These are phyloP conservation scores for Litocranius walleri DNA, from an alignment of 2,113 vertebrate species.

Conservation along the genomic window DNA sequence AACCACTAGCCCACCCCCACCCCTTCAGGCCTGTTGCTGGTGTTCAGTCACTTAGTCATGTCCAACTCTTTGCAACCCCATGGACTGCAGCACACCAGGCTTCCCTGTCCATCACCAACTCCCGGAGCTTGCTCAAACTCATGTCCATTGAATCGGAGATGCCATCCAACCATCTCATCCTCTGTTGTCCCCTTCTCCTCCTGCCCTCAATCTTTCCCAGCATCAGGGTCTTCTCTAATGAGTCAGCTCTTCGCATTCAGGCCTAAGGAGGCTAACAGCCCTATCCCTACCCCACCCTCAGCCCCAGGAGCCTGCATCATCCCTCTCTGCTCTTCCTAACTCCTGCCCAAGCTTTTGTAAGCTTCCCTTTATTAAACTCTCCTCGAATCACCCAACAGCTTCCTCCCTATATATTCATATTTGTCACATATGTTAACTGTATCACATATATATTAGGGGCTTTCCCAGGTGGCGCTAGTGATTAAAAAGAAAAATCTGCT, in stretches of 20 bases:
- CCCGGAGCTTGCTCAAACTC: neutral
- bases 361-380: neutral
- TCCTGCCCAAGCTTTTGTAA: neutral
- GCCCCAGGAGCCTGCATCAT: neutral
- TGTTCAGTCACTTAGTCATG: neutral
- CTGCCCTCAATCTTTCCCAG: neutral
- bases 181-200: neutral
- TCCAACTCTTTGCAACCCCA: neutral
- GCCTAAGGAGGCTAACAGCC: neutral
- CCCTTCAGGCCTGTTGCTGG: neutral
- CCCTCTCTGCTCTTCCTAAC: neutral
- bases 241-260: neutral
- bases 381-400: neutral
- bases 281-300: rapidly evolving
- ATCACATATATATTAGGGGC: neutral
- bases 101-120: neutral
- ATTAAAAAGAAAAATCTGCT: neutral
- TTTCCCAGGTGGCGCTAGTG: neutral
- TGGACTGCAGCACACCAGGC: neutral
- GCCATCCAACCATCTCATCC: neutral
- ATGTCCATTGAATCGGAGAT: neutral
- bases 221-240: neutral
- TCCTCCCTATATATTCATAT: neutral
- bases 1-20: too few relatives aligned
- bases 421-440: neutral